Evolutionary conservation across 2,113 vertebrate species (phyloP).

Genomic region (Pachyramphus minor): DNA sequence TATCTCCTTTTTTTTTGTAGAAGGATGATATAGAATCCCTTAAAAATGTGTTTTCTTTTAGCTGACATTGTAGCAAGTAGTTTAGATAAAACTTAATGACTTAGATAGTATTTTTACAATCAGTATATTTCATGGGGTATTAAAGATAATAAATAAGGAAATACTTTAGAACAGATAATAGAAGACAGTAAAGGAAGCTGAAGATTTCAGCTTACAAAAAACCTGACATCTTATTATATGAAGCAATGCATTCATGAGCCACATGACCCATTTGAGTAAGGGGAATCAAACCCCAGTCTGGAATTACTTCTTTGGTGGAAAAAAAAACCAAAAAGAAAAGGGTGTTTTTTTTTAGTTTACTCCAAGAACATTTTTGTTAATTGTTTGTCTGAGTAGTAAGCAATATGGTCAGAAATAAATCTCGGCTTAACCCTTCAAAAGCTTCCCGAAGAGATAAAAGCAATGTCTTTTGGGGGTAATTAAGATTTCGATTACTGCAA

Average conservation of each 20-base stretch:
- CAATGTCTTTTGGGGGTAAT: background rate
- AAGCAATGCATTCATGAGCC: background rate
- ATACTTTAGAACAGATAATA: conserved; percentile 15
- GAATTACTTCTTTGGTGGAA: background rate
- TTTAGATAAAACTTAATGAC: conserved; percentile 18
- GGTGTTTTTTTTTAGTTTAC: background rate
- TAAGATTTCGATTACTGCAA: background rate
- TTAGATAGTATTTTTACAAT: conserved; percentile 4
- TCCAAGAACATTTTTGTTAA: background rate
- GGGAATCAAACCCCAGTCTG: background rate
- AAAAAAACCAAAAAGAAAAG: background rate
- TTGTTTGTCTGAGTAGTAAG: background rate
- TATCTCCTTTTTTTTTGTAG: background rate
- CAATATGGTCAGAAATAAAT: background rate
- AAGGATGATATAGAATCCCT: background rate
- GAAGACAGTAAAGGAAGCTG: background rate
- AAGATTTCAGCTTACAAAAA: background rate
- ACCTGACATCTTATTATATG: background rate
- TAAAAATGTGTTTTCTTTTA: conserved; percentile 16
- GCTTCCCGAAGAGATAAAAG: background rate
- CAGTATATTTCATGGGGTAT: conserved; percentile 2
- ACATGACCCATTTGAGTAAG: background rate
- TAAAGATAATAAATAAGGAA: conserved; percentile 40
- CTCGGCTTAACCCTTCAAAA: background rate
- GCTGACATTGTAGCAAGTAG: background rate